These are phyloP conservation scores for Drosophila kanekoi DNA, from an alignment of 2,888 invertebrate species.

Conservation along the genomic window DNA sequence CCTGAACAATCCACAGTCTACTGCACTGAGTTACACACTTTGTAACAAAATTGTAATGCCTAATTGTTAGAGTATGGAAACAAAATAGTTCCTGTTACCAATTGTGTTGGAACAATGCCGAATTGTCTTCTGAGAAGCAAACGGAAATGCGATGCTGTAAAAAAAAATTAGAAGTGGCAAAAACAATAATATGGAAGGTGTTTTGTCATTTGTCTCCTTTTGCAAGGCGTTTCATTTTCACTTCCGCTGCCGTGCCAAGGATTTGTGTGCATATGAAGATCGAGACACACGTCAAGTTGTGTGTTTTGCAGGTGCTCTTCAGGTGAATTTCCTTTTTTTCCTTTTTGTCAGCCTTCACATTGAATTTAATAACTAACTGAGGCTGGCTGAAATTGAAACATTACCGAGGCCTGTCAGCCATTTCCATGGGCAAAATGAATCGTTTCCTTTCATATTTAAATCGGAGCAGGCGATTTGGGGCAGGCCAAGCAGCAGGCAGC, in stretches of 20 bases:
- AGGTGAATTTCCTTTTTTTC: conserved; percentile 14
- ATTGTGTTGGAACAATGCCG: conserved; percentile 48
- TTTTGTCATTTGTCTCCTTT: conserved; percentile 44
- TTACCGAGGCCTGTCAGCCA: conserved; percentile 55
- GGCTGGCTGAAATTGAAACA: conserved; percentile 65
- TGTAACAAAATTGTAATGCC: neutral
- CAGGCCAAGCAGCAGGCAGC: conserved; percentile 20
- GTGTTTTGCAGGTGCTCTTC: conserved; percentile 21
- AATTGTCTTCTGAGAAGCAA: conserved; percentile 42
- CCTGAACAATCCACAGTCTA: neutral
- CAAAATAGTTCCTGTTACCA: conserved; percentile 45
- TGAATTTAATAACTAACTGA: conserved; percentile 33
- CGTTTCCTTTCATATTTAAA: conserved; percentile 71
- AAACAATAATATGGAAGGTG: conserved; percentile 42
- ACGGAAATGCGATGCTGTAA: conserved; percentile 65
- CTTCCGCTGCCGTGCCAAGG: conserved; percentile 50
- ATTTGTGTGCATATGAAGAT: conserved; percentile 1
- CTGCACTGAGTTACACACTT: neutral
- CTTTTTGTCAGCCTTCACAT: conserved; percentile 2
- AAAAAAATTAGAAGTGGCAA: conserved; percentile 55
- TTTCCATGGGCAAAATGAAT: conserved; percentile 66
- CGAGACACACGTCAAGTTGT: conserved; percentile 24
- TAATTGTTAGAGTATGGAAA: conserved; percentile 2
- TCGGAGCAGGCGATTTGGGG: conserved; percentile 35
- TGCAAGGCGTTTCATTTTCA: conserved; percentile 62